These are phyloP conservation scores for Coremacera marginata DNA, from an alignment of 2,888 invertebrate genomes.

Conservation along the genomic window DNA sequence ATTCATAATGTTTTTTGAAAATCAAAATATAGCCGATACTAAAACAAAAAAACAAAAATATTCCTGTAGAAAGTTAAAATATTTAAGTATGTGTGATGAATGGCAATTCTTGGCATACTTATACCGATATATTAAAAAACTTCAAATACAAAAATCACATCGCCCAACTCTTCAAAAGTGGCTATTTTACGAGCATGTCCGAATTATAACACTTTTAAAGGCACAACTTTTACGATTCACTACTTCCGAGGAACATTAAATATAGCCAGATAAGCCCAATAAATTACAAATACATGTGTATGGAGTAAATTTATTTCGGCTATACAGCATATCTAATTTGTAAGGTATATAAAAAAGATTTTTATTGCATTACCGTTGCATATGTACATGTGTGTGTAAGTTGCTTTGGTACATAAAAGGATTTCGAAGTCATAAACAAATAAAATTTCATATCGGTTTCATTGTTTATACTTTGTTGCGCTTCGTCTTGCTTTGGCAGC, in stretches of 20 bases:
- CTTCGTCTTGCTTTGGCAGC: neutral
- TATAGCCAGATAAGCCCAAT: neutral
- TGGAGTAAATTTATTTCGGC: neutral
- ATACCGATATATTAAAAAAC: no score
- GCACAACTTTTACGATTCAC: slow-evolving; percentile 15
- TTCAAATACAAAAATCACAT: no score
- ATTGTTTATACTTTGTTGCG: neutral
- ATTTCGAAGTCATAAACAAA: neutral
- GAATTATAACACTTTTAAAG: neutral
- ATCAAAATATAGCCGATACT: no score
- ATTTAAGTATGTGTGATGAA: no score
- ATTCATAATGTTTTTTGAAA: no score
- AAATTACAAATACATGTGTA: neutral
- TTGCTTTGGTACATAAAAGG: neutral
- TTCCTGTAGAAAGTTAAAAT: no score
- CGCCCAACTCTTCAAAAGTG: no score
- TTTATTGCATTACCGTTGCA: slow-evolving; percentile 10
- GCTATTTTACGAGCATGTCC: neutral
- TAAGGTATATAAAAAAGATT: neutral
- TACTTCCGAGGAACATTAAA: slow-evolving; percentile 5
- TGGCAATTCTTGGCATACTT: no score
- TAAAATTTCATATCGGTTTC: neutral
- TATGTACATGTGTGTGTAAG: neutral
- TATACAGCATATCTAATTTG: neutral
- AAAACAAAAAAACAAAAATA: no score